Conservation (phyloP, 2,888 invertebrate genomes). For the Criorhina ranunculi region DNA sequence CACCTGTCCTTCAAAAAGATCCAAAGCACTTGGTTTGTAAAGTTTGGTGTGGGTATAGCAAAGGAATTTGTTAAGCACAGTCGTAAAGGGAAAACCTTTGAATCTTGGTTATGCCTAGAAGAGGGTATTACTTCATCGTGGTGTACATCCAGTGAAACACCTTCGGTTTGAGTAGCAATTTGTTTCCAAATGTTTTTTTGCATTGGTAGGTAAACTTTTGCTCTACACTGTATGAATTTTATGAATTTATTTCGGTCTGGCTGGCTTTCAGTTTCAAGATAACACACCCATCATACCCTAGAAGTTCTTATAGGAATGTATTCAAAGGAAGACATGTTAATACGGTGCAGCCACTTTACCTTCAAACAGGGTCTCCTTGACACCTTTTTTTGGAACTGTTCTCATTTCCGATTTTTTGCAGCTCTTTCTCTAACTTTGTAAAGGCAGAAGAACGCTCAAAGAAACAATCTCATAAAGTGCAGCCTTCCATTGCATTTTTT, state of each 20-base stretch:
- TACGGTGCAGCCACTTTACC: conserved; percentile 23
- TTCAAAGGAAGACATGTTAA: conserved; percentile 30
- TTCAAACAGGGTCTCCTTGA: conserved; percentile 41
- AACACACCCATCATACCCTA: conserved; percentile 12
- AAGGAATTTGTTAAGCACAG: too few species aligned
- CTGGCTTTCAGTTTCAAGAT: not conserved
- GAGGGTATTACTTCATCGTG: too few species aligned
- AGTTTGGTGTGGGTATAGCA: too few species aligned
- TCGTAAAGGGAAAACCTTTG: too few species aligned
- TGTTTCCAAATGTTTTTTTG: too few species aligned
- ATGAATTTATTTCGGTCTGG: not conserved
- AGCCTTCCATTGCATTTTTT: conserved; percentile 50
- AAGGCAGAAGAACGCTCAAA: conserved; percentile 48
- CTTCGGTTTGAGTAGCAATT: too few species aligned
- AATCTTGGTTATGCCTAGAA: too few species aligned
- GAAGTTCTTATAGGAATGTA: not conserved
- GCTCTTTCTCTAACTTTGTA: not conserved
- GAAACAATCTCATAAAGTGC: conserved; percentile 72
- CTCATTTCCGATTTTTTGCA: not conserved
- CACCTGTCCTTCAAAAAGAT: too few species aligned
- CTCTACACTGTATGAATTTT: too few species aligned
- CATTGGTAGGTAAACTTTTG: too few species aligned
- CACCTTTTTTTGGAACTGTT: conserved; percentile 21
- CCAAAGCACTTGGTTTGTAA: too few species aligned
- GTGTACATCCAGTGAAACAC: too few species aligned